Percentiles rank a stretch among this genome's conserved stretches.
phyloP scores from a whole-genome alignment of 2,888 invertebrate genomes.

The Cryptocephalus primarius region DNA sequence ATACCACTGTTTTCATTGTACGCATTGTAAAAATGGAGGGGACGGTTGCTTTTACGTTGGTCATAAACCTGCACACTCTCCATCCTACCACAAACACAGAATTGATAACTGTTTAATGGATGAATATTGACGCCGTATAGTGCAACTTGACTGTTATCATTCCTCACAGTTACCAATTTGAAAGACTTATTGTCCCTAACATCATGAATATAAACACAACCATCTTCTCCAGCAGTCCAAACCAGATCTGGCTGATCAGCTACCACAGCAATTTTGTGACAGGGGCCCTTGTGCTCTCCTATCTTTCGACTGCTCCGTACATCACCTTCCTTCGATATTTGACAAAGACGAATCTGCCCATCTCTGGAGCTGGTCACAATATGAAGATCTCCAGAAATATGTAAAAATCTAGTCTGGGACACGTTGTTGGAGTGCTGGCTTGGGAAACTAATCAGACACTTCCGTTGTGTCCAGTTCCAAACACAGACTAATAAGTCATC shows the following conservation, averaged over 20 bases:
- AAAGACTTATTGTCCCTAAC: constrained; percentile 56
- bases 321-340: constrained; percentile 45
- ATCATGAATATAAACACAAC: constrained; percentile 69
- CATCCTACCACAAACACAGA: constrained; percentile 77
- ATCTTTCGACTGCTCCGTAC: constrained; percentile 43
- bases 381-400: constrained; percentile 65
- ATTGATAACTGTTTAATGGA: constrained; percentile 65
- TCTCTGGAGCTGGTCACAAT: constrained; percentile 84
- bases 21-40: constrained; percentile 25
- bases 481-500: constrained; percentile 79
- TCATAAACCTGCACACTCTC: constrained; percentile 69
- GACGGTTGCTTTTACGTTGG: constrained; percentile 31
- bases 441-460: constrained; percentile 52
- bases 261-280: constrained; percentile 75
- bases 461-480: constrained; percentile 83
- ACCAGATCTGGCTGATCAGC: constrained; percentile 65
- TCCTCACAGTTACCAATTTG: constrained; percentile 48
- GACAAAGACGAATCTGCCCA: constrained; percentile 48
- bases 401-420: constrained; percentile 84
- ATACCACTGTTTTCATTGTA: constrained; percentile 3
- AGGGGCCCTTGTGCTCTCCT: constrained; percentile 61
- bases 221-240: constrained; percentile 85
- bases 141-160: constrained; percentile 52
- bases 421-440: constrained; percentile 83
- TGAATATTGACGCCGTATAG: constrained; percentile 81